These are phyloP conservation scores for Hippocampus comes DNA, from an alignment of 2,113 vertebrate species.

Conservation along the genomic window DNA sequence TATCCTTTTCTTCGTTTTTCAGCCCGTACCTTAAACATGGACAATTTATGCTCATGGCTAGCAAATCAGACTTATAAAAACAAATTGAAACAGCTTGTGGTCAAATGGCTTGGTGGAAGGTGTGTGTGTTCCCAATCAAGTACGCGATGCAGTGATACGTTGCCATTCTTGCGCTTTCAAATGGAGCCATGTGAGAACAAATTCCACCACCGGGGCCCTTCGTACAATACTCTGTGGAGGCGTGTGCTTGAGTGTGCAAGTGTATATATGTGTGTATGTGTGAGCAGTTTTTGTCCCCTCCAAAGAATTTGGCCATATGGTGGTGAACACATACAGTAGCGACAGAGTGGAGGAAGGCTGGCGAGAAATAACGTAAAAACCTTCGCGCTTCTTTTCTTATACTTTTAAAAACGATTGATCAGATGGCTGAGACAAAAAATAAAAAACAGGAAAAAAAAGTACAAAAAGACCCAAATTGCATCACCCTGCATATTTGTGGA, in stretches of 20 bases:
- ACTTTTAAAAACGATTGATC: conserved; percentile 30
- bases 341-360: conserved; percentile 26
- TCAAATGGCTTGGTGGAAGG: conserved; percentile 22
- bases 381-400: background rate
- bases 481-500: conserved; percentile 58
- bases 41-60: conserved; percentile 40
- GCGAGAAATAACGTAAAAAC: background rate
- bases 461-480: conserved; percentile 7
- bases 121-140: conserved; percentile 18
- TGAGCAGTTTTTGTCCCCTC: conserved; percentile 67
- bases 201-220: conserved; percentile 63
- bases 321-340: conserved; percentile 60
- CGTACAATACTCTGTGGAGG: conserved; percentile 48
- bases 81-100: conserved; percentile 13
- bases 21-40: conserved; percentile 56
- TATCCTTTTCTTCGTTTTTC: conserved; percentile 36
- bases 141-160: conserved; percentile 50
- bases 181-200: conserved; percentile 65
- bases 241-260: conserved; percentile 35
- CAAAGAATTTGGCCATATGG: conserved; percentile 74
- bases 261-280: conserved; percentile 22
- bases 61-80: conserved; percentile 36
- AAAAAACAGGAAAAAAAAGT: conserved; percentile 31
- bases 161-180: conserved; percentile 67
- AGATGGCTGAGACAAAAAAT: conserved; percentile 52